Percentiles rank a stretch among this genome's conserved stretches.
Evolutionary conservation across 2,113 vertebrate species (phyloP).

Genomic region (Nipponia nippon): DNA sequence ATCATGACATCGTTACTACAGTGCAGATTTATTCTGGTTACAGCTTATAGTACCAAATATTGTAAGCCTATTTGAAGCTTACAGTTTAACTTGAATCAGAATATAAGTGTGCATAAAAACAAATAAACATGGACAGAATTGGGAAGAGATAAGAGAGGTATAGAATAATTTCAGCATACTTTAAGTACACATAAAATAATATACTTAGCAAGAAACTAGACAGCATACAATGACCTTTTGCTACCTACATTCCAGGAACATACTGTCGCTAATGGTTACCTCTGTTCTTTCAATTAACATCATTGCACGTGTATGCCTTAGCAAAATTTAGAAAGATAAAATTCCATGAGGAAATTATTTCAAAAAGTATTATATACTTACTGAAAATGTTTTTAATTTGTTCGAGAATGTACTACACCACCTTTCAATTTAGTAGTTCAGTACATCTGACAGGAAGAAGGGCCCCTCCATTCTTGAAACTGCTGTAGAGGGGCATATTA

Average conservation of each 20-base stretch:
- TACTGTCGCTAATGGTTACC: background rate
- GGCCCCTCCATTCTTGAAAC: background rate
- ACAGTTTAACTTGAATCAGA: background rate
- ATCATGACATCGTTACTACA: background rate
- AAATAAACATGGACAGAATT: background rate
- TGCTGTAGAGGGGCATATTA: too few relatives aligned
- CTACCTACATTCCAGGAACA: background rate
- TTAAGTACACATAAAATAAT: background rate
- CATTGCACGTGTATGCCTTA: rapidly evolving
- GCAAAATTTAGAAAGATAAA: background rate
- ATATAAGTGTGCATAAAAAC: background rate
- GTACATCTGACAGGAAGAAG: background rate
- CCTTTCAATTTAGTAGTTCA: background rate
- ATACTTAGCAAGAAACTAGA: background rate
- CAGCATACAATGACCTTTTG: background rate
- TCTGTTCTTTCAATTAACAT: background rate
- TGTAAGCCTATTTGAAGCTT: background rate
- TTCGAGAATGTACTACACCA: background rate
- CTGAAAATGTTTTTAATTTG: background rate
- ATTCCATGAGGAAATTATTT: background rate
- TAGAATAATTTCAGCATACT: background rate
- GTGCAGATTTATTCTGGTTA: background rate
- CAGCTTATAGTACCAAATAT: background rate
- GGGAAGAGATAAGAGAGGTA: background rate
- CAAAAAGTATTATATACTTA: background rate